Conservation (phyloP, 2,113 vertebrate species). For the Galbula dea region DNA sequence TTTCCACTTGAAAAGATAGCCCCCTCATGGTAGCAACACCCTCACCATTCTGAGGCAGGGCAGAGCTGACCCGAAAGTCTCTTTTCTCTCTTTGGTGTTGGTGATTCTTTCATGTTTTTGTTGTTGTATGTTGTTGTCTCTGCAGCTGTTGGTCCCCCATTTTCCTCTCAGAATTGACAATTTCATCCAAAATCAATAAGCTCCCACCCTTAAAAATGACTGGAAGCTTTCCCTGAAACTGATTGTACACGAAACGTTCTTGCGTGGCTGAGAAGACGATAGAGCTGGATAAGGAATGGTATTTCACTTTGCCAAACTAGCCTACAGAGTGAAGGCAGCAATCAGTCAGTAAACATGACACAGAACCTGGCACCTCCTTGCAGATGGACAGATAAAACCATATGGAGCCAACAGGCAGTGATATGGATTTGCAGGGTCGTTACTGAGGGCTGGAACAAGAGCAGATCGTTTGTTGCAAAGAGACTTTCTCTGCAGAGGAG, state of each 20-base stretch:
- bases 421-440: accelerated
- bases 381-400: neutral
- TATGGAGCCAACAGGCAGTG: neutral
- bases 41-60: neutral
- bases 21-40: neutral
- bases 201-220: neutral
- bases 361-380: neutral
- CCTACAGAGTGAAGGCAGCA: neutral
- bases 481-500: neutral
- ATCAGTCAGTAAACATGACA: neutral
- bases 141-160: neutral
- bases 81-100: neutral
- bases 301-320: neutral
- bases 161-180: neutral
- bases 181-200: neutral
- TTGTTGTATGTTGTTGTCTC: neutral
- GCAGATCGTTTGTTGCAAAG: neutral
- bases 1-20: neutral
- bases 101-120: neutral
- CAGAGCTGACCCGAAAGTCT: neutral
- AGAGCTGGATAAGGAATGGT: neutral
- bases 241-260: neutral
- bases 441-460: neutral
- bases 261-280: neutral
- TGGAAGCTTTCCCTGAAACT: neutral